Evolutionary conservation across 1,140 invertebrate species (phyloP).

Genomic region (Ruditapes philippinarum): DNA sequence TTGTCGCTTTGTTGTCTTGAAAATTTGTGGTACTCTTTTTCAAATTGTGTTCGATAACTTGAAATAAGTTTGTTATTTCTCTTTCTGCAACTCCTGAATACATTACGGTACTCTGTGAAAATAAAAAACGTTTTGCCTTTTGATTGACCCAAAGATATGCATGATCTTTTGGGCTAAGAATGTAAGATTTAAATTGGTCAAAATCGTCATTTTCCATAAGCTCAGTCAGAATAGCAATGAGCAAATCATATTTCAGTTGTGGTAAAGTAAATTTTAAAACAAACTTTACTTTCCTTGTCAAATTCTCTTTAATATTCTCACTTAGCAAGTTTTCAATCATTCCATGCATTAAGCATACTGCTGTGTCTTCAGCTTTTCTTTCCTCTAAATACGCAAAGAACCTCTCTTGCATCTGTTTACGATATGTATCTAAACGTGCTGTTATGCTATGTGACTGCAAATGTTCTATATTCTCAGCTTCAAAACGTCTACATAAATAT

Average conservation of each 20-base stretch:
- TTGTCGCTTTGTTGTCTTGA: too few species aligned
- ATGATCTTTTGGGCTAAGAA: background rate
- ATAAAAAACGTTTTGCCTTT: background rate
- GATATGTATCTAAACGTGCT: background rate
- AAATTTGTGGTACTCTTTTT: too few species aligned
- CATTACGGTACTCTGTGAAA: background rate
- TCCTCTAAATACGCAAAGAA: background rate
- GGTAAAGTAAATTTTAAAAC: background rate
- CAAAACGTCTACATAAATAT: background rate
- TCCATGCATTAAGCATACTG: background rate
- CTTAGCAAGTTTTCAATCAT: background rate
- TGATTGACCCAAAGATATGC: background rate
- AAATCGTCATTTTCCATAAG: background rate
- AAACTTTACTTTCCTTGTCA: background rate
- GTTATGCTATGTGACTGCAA: background rate
- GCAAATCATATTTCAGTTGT: background rate
- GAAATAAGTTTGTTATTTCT: background rate
- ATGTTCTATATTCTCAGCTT: background rate
- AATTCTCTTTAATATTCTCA: background rate
- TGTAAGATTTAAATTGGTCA: background rate
- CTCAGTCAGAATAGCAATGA: background rate
- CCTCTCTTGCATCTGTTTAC: background rate
- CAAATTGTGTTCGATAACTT: background rate
- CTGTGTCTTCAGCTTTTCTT: background rate
- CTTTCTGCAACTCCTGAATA: background rate